phyloP scores from a whole-genome alignment of 1,140 invertebrate species.

The Oscheius sp. region DNA sequence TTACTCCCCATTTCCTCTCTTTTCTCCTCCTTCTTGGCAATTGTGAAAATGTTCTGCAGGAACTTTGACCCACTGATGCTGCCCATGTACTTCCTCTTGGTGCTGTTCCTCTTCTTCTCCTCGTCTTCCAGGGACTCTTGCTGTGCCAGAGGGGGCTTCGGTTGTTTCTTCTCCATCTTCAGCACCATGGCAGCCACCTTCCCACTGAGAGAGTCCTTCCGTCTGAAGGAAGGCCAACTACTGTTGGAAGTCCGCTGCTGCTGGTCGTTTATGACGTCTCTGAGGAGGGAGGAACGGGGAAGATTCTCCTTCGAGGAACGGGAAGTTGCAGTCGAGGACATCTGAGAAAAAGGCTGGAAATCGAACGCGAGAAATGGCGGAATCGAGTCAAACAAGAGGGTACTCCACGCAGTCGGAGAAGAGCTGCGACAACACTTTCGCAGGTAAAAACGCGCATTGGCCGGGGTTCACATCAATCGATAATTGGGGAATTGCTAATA shows the following conservation, averaged over 20 bases:
- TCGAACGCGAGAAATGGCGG: not conserved
- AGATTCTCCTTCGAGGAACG: not conserved
- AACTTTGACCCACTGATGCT: not conserved
- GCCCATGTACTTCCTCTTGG: not conserved
- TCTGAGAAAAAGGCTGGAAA: not conserved
- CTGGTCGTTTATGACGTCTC: not conserved
- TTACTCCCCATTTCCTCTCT: not conserved
- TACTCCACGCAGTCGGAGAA: not conserved
- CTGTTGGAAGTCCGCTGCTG: not conserved
- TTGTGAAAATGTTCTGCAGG: not conserved
- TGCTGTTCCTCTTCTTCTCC: slow-evolving; percentile 3
- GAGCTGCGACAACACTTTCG: not conserved
- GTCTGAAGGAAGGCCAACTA: not conserved
- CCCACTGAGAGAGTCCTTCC: not conserved
- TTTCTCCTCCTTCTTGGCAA: not conserved
- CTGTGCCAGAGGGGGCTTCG: not conserved
- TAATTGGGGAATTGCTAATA: not conserved
- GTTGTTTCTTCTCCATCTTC: slow-evolving; percentile 4
- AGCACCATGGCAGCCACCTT: not conserved
- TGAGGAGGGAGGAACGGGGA: not conserved
- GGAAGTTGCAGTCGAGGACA: not conserved
- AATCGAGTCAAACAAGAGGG: slow-evolving; percentile 4
- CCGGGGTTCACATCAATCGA: not conserved
- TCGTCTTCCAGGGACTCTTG: slow-evolving; percentile 2
- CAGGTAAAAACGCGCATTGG: not conserved